Evolutionary conservation across 2,113 vertebrate genomes (phyloP), one percentile per base, ranked within the genome.

Genomic region (Bubalus kerabau): DNA sequence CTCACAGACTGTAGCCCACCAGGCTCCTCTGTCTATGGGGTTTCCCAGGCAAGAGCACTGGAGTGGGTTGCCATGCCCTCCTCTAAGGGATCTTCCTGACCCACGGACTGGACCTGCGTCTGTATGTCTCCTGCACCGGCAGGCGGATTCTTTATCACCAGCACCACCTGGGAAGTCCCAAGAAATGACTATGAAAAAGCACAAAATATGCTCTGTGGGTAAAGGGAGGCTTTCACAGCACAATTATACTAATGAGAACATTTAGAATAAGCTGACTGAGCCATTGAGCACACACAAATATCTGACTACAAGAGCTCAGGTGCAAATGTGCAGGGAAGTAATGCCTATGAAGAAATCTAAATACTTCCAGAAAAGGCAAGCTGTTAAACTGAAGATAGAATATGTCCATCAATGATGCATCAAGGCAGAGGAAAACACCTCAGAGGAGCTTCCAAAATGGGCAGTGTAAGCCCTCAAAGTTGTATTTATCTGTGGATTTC

Each of bases 381-480:
- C 30, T 24, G 2, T 30, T 40, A 17, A 28, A 62, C 7, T 28
- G 40, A 82, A 46, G 32, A 26, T 0, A 30, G 24, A 82, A 8
- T 14, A 13, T 0, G 24, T 50, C 12, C 3, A 14, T 36, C 26
- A 12, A 86, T 12, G 2, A 7, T 5, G 2, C 2, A 46, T n/a
- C 11, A 21, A 10, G 24, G 24, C 10, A 0, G 17, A 50, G 8
- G 13, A 14, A 59, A 15, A 24, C 17, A 1, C 2, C 14, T 2
- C 5, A 30, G 0, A 30, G 78, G 17, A 64, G 64, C 32, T 12
- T 24, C 19, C 48, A 8, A 26, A 24, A 16, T 2, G 21, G 57
- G 10, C 9, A 14, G 7, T 4, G 2, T 14, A 76, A n/a, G 19
- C 36, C 74, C 52, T 30, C 52, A 9, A 26, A 4, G 52, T 4